Evolutionary conservation across 2,888 invertebrate species (phyloP).

Genomic region (Microctonus brassicae): DNA sequence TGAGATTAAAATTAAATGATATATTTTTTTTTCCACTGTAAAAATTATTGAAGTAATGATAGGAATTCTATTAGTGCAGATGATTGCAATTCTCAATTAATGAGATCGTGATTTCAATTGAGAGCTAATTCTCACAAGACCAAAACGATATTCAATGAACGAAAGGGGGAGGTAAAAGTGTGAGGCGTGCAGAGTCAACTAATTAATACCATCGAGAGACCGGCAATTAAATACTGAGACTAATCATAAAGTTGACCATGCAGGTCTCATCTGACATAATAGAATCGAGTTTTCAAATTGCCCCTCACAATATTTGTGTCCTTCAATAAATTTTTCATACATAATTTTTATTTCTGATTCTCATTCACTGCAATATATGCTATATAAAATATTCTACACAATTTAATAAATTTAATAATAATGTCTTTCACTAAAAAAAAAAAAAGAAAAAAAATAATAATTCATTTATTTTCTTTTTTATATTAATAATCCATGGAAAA

Average conservation of each 20-base stretch:
- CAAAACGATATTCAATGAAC: too few species aligned
- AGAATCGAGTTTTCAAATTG: not conserved
- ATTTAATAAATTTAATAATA: too few species aligned
- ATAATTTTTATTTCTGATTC: not conserved
- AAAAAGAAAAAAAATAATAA: too few species aligned
- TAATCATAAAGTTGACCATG: constrained; percentile 27
- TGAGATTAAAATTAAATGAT: not conserved
- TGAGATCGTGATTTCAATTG: constrained; percentile 11
- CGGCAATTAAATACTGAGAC: constrained; percentile 13
- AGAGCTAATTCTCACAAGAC: constrained; percentile 11
- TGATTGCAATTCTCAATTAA: constrained; percentile 1
- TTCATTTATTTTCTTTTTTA: too few species aligned
- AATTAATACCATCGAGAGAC: constrained; percentile 20
- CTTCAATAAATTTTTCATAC: not conserved
- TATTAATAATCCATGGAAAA: too few species aligned
- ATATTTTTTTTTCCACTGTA: too few species aligned
- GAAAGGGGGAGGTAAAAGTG: not conserved
- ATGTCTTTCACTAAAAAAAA: too few species aligned
- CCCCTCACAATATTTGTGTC: constrained; percentile 11
- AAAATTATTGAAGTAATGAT: not conserved
- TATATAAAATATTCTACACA: too few species aligned
- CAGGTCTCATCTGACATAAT: constrained; percentile 18
- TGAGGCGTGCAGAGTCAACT: not conserved
- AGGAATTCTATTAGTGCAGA: not conserved
- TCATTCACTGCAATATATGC: not conserved